Percentiles rank a stretch among this genome's conserved stretches.
Evolutionary conservation across 2,113 vertebrate genomes (phyloP).

Genomic region (Stercorarius parasiticus): DNA sequence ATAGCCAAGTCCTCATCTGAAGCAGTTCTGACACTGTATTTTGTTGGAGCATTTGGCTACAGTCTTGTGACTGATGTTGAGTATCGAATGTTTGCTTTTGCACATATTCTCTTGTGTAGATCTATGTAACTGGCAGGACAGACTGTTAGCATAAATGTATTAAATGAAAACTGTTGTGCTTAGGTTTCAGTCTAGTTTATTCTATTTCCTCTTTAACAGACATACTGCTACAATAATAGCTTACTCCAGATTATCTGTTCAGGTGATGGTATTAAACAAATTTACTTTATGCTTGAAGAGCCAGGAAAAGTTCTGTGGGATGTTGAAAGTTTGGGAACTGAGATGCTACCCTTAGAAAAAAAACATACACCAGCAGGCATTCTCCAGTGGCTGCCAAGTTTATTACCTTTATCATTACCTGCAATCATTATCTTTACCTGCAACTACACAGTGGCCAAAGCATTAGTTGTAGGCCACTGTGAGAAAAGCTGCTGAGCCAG

Average conservation of each 20-base stretch:
- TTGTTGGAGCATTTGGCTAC: not conserved
- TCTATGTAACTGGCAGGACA: not conserved
- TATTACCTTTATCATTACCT: not conserved
- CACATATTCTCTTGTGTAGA: not conserved
- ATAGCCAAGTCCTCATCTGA: not conserved
- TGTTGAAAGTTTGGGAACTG: not conserved
- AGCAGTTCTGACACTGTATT: not conserved
- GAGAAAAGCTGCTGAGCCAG: not conserved
- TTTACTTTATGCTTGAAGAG: not conserved
- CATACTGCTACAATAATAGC: not conserved
- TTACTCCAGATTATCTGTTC: not conserved
- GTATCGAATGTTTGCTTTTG: not conserved
- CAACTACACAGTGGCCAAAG: not conserved
- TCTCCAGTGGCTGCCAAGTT: not conserved
- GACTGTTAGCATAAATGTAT: not conserved
- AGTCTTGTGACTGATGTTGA: not conserved
- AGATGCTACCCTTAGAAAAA: not conserved
- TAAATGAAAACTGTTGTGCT: not conserved
- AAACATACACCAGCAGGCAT: not conserved
- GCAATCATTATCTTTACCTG: not conserved
- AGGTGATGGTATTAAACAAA: not conserved
- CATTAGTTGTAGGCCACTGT: not conserved
- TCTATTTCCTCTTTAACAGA: not conserved
- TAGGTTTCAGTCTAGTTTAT: not conserved
- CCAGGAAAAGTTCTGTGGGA: not conserved